These are phyloP conservation scores for Fratercula arctica DNA, from an alignment of 2,797 vertebrate species.

Conservation along the genomic window DNA sequence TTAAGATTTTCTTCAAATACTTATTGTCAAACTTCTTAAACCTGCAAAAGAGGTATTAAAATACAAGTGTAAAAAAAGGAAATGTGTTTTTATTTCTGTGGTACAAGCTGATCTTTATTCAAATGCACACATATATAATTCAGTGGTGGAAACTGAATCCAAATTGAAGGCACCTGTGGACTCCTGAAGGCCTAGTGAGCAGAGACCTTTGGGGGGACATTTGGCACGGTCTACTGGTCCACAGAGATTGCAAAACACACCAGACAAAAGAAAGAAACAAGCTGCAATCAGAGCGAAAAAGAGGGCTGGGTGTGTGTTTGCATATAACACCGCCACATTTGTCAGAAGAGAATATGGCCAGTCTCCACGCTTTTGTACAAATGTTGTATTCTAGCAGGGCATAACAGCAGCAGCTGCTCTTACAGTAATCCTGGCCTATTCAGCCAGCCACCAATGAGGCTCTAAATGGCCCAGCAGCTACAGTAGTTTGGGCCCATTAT, in stretches of 20 bases:
- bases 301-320: not conserved
- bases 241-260: conserved; percentile 37
- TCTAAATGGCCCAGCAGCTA: conserved; percentile 60
- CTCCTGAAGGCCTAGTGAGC: conserved; percentile 13
- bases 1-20: conserved; percentile 88
- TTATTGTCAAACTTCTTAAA: conserved; percentile 94
- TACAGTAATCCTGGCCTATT: conserved; percentile 58
- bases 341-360: conserved; percentile 35
- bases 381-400: conserved; percentile 23
- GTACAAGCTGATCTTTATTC: not conserved
- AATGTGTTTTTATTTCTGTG: not conserved
- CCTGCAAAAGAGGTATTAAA: conserved; percentile 70
- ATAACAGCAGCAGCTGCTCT: conserved; percentile 61
- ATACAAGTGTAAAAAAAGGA: not conserved
- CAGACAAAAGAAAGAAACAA: conserved; percentile 64
- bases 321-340: conserved; percentile 2
- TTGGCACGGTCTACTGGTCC: conserved; percentile 8
- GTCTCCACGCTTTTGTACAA: conserved; percentile 28
- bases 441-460: conserved; percentile 34
- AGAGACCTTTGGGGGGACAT: conserved; percentile 4
- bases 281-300: conserved; percentile 56
- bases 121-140: not conserved
- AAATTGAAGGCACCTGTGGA: conserved; percentile 33
- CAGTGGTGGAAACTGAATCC: not conserved
- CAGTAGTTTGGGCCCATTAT: conserved; percentile 64